Conservation (phyloP, 37 sponge, comb jelly and placozoan genomes). For the Diacarnus erythraeanus region DNA sequence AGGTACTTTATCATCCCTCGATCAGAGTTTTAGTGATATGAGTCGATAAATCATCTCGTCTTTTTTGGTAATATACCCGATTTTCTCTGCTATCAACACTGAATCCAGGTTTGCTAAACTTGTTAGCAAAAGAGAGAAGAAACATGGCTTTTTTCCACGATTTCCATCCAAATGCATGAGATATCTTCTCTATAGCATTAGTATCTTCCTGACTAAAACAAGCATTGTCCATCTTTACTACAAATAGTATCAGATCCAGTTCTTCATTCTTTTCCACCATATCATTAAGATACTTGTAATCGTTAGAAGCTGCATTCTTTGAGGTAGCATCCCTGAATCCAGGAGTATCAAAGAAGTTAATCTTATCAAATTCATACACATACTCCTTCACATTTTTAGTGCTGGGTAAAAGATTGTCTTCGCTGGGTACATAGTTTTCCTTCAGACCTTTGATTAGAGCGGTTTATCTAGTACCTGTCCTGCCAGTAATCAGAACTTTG, state of each 20-base stretch:
- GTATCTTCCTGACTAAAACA: neutral
- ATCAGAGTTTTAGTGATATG: neutral
- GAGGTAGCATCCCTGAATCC: slow-evolving; percentile 1
- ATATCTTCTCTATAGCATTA: neutral
- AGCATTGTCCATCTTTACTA: neutral
- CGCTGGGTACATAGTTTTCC: neutral
- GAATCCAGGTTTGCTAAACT: neutral
- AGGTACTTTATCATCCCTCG: neutral
- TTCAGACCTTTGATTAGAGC: slow-evolving; percentile 7
- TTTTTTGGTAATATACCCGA: neutral
- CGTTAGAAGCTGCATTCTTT: neutral
- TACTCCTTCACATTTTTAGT: neutral
- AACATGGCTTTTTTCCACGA: slow-evolving; percentile 14
- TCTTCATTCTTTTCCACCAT: neutral
- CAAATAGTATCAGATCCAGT: neutral
- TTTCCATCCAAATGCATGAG: slow-evolving; percentile 7
- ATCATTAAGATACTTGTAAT: slow-evolving; percentile 4
- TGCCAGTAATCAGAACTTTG: neutral
- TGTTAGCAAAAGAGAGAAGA: slow-evolving; percentile 24
- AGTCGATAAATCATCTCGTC: neutral
- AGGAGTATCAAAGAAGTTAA: slow-evolving; percentile 1
- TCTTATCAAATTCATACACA: neutral
- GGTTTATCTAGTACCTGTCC: slow-evolving; percentile 1
- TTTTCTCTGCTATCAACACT: neutral
- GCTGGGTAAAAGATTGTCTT: neutral